Base-by-base conservation (phyloP, 2,888 invertebrate species). In the Andrena fulva region DNA sequence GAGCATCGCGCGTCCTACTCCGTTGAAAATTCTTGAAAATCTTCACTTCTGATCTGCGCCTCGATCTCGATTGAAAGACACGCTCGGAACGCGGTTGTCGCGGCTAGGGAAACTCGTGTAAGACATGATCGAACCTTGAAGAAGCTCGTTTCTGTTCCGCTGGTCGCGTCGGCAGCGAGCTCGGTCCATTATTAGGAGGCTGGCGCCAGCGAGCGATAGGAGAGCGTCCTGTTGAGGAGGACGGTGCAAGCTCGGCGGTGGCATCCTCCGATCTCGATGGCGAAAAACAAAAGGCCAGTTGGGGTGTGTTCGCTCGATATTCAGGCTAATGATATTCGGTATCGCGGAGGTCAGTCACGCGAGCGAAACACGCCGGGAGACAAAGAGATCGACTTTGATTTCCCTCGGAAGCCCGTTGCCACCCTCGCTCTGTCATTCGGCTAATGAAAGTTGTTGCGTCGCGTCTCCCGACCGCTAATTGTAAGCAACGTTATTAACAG, bases 321-420 rank as follows among this genome's bases (percentile, higher is more conserved):
- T 84, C 84, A 62, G 84, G 81, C 81, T 84, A 85, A 84, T 79
- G 84, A 79, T 78, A 78, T 84, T 79, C 78, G 72, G 63, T 77
- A 76, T 84, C 66, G 67, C 20, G 12, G 68, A 52, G 63, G 71
- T 67, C 64, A 67, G 78, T 73, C 80, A 77, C 74, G 80, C 85
- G 31, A 80, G 31, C 56, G 62, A 35, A 72, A 80, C 77, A 54
- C 35, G 33, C 50, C 10, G 20, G 16, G 5, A 27, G 12, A 82
- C 59, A 74, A 68, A 73, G 52, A 59, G 73, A 71, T 76, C 59
- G 64, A 63, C 74, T 77, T 68, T 74, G 81, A 81, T 79, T 79
- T 66, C 48, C 48, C 52, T 50, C 59, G 63, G 67, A 78, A 68
- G 27, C 6, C 10, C 27, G 2, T 31, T 54, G 35, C 48, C 70